A percentile compares a stretch with the other conserved stretches of the same genome.
These are phyloP conservation scores for Drosophila bunnanda DNA, from an alignment of 2,888 invertebrate species.

Conservation along the genomic window DNA sequence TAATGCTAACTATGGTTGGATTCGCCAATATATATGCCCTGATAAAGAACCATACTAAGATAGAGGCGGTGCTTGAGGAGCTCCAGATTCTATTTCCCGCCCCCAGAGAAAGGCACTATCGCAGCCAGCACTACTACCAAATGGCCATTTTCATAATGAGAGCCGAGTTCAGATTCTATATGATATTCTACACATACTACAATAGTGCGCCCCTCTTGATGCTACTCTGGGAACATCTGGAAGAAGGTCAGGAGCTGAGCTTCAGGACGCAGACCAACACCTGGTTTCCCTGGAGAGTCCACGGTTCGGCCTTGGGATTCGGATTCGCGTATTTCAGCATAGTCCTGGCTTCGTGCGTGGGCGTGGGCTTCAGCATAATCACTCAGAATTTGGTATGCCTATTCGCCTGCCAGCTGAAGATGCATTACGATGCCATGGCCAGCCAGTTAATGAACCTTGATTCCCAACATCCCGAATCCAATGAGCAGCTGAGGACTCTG, in stretches of 20 bases:
- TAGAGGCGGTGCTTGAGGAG: slow-evolving; percentile 59
- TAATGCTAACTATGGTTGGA: slow-evolving; percentile 66
- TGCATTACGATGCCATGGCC: slow-evolving; percentile 72
- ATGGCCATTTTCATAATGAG: slow-evolving; percentile 63
- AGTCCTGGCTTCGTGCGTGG: slow-evolving; percentile 52
- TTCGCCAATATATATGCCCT: slow-evolving; percentile 70
- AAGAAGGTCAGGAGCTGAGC: slow-evolving; percentile 40
- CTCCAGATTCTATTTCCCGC: slow-evolving; percentile 38
- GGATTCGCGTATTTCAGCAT: slow-evolving; percentile 54
- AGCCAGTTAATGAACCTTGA: slow-evolving; percentile 59
- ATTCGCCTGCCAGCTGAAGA: slow-evolving; percentile 69
- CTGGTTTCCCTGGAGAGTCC: slow-evolving; percentile 82
- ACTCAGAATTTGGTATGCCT: slow-evolving; percentile 68
- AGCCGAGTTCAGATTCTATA: slow-evolving; percentile 53
- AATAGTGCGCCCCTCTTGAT: slow-evolving; percentile 70
- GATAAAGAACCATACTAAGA: slow-evolving; percentile 51
- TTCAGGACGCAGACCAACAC: slow-evolving; percentile 77
- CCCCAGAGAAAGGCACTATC: slow-evolving; percentile 16
- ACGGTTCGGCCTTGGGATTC: slow-evolving; percentile 47
- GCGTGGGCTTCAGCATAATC: slow-evolving; percentile 64
- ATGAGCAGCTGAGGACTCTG: slow-evolving; percentile 52
- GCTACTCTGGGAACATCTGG: slow-evolving; percentile 58
- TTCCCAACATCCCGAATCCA: slow-evolving; percentile 45
- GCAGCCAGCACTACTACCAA: slow-evolving; percentile 52
- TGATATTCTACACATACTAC: slow-evolving; percentile 60